Evolutionary conservation across 2,797 vertebrate genomes (phyloP), one percentile per base, ranked within the genome.

Genomic region (Babyrousa celebensis): DNA sequence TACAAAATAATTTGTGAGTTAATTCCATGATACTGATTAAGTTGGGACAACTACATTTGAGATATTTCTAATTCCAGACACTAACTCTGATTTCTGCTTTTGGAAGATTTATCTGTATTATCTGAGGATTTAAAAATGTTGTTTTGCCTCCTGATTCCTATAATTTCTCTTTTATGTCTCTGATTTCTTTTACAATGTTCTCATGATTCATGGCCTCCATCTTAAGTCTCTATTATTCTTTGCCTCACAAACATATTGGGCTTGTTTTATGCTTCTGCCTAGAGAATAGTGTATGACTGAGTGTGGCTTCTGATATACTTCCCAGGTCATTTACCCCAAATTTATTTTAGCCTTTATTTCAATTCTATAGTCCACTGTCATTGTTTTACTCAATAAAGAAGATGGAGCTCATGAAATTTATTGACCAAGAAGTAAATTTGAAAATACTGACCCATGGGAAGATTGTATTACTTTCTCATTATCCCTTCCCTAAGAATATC

Each of bases 351-450:
- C 11, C 71, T 94, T 92, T 75, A 62, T 89, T 95, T 96, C 60
- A 96, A 10, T 77, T 94, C 82, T 62, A 54, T 94, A 89, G 43
- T 85, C 43, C 14, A 77, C 1, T 94, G 68, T 18, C 58, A 85
- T 96, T 96, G 89, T 95, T 97, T 96, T 77, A 77, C 56, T 90
- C 63, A 95, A n/a, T 85, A 94, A 94, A 54, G 71, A 80, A 94
- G 54, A 94, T 29, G 32, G 36, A 91, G 17, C 58, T 96, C 63
- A 52, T 74, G 67, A 83, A 93, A 95, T 91, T 86, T 96, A 93
- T 92, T 94, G 86, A 89, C 82, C 90, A 95, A 96, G 63, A 90
- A 93, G 75, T 97, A 96, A 97, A 96, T 95, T 72, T 94, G 65
- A 93, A 97, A 92, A 94, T 93, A 43, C 67, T 94, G 71, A 82